These are phyloP conservation scores for Agonopterix alstromeriana DNA, from an alignment of 2,888 invertebrate genomes.

Conservation along the genomic window DNA sequence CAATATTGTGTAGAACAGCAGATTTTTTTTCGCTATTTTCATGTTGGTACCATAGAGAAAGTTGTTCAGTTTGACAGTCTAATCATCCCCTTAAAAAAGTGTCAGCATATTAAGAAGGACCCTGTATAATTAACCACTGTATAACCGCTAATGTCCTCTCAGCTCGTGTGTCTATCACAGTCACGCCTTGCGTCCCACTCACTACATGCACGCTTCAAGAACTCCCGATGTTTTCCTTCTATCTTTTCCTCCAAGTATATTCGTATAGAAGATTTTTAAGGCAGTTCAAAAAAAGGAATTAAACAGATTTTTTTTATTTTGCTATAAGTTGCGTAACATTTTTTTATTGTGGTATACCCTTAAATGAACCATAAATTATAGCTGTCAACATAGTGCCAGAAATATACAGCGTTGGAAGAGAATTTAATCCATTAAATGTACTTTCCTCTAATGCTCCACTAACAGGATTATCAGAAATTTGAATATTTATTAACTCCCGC, in stretches of 20 bases:
- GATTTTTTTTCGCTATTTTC: too few relatives aligned
- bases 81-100: too few relatives aligned
- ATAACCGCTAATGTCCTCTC: conserved; percentile 25
- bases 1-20: too few relatives aligned
- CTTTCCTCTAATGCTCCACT: conserved; percentile 29
- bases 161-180: conserved; percentile 22
- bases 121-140: too few relatives aligned
- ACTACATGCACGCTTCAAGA: conserved; percentile 32
- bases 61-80: too few relatives aligned
- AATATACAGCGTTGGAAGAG: conserved; percentile 43
- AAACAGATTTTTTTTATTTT: conserved; percentile 35
- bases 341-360: conserved; percentile 31
- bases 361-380: conserved; percentile 44
- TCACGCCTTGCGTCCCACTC: conserved; percentile 36
- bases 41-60: too few relatives aligned
- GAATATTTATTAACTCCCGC: conserved; percentile 32
- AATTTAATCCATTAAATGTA: conserved; percentile 40
- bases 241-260: too few relatives aligned
- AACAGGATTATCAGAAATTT: conserved; percentile 44
- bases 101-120: too few relatives aligned
- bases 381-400: conserved; percentile 31
- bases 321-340: conserved; percentile 43
- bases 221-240: conserved; percentile 12
- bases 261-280: too few relatives aligned
- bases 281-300: conserved; percentile 37